Evolutionary conservation across 2,888 invertebrate genomes (phyloP).

Genomic region (Leptinotarsa peninsularis): DNA sequence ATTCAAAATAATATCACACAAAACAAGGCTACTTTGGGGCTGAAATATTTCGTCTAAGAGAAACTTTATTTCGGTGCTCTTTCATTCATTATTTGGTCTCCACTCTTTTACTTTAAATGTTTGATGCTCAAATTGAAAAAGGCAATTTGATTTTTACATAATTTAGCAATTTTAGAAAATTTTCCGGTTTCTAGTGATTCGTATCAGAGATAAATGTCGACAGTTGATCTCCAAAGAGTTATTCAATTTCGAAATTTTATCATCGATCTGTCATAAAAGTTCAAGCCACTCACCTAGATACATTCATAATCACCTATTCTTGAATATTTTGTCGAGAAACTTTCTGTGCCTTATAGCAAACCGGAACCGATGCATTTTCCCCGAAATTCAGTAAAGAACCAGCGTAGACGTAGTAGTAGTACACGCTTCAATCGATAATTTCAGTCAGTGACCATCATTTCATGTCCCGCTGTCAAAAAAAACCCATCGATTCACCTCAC

Average conservation of each 20-base stretch:
- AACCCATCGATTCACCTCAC: constrained; percentile 10
- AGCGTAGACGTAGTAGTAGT: constrained; percentile 29
- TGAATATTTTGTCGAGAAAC: constrained; percentile 58
- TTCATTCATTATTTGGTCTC: too few species aligned
- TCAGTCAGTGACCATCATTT: constrained; percentile 49
- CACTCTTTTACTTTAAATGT: too few species aligned
- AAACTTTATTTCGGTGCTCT: too few species aligned
- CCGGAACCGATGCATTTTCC: constrained; percentile 61
- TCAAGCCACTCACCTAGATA: constrained; percentile 54
- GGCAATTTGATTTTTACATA: too few species aligned
- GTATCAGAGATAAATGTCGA: too few species aligned
- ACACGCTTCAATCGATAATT: constrained; percentile 60
- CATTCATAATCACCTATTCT: constrained; percentile 65
- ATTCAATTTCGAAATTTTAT: not conserved
- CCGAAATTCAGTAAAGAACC: constrained; percentile 30
- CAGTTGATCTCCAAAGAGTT: too few species aligned
- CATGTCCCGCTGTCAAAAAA: not conserved
- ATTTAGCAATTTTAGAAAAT: too few species aligned
- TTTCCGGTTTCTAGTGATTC: too few species aligned
- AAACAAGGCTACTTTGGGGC: too few species aligned
- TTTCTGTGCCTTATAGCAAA: constrained; percentile 57
- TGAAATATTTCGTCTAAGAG: too few species aligned
- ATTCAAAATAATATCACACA: too few species aligned
- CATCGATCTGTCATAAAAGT: not conserved
- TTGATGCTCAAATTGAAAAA: too few species aligned